Evolutionary conservation across 2,888 invertebrate genomes (phyloP).

Genomic region (Parnassius orleans): DNA sequence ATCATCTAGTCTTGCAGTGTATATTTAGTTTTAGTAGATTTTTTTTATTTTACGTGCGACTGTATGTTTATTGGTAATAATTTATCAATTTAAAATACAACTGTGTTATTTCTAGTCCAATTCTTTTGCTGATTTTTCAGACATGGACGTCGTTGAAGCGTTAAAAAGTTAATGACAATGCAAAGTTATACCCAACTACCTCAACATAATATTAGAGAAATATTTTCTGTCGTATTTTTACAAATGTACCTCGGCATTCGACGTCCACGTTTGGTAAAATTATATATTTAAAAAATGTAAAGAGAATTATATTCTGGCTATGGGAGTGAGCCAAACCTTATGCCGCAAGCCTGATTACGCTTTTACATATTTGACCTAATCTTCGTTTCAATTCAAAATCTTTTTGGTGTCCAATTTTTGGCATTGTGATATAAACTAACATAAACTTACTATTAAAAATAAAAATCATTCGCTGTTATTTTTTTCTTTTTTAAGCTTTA

Average conservation of each 20-base stretch:
- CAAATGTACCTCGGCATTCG: conserved; percentile 28
- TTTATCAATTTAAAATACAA: conserved; percentile 54
- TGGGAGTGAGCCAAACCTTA: conserved; percentile 70
- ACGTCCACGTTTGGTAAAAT: conserved; percentile 62
- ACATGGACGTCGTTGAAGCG: conserved; percentile 52
- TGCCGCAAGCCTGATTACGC: conserved; percentile 39
- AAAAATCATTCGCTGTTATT: no score
- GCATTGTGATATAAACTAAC: no score
- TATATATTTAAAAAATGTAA: conserved; percentile 56
- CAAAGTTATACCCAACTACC: conserved; percentile 28
- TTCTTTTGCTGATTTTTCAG: conserved; percentile 64
- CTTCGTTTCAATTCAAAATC: no score
- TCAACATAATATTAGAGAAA: conserved; percentile 32
- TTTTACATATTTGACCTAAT: background rate
- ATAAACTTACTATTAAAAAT: no score
- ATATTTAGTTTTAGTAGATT: conserved; percentile 28
- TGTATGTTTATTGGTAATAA: conserved; percentile 60
- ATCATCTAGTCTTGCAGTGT: conserved; percentile 32
- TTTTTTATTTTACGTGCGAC: conserved; percentile 56
- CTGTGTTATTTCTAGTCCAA: conserved; percentile 78
- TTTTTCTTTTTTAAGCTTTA: no score
- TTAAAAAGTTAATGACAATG: conserved; percentile 21
- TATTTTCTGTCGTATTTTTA: conserved; percentile 27
- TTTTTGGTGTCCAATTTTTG: no score
- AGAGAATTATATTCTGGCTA: conserved; percentile 76